Evolutionary conservation across 2,888 invertebrate genomes (phyloP).

Genomic region (Andrena marginata): DNA sequence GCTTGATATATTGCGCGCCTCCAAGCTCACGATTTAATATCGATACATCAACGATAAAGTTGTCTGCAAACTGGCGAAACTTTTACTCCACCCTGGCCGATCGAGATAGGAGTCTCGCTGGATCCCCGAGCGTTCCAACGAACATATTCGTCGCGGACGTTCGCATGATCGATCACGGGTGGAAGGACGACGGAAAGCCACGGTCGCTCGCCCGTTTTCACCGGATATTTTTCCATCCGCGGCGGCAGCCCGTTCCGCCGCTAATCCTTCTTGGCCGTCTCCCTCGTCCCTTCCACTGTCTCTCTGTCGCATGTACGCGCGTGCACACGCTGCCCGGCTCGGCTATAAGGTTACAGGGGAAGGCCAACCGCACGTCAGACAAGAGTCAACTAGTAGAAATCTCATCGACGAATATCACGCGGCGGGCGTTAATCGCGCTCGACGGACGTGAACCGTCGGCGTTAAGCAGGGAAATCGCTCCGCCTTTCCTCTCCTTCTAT

Average conservation of each 20-base stretch:
- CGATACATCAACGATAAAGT: slow-evolving; percentile 17
- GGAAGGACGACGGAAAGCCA: slow-evolving; percentile 29
- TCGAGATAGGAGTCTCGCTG: background rate
- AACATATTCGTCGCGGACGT: slow-evolving; percentile 11
- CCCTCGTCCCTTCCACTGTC: slow-evolving; percentile 1
- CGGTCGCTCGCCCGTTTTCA: slow-evolving; percentile 38
- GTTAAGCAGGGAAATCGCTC: slow-evolving; percentile 59
- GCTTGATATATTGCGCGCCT: background rate
- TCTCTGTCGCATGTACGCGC: slow-evolving; percentile 22
- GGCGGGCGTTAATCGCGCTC: slow-evolving; percentile 74
- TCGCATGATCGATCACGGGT: slow-evolving; percentile 41
- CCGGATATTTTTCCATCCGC: slow-evolving; percentile 4
- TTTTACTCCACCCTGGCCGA: background rate
- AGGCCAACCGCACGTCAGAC: slow-evolving; percentile 70
- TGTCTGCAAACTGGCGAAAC: background rate
- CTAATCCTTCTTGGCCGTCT: slow-evolving; percentile 18
- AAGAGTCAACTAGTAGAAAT: slow-evolving; percentile 74
- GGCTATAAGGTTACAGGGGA: slow-evolving; percentile 71
- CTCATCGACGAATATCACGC: slow-evolving; percentile 75
- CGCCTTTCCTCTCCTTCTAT: slow-evolving; percentile 2
- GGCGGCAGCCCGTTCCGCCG: background rate
- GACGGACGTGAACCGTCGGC: slow-evolving; percentile 48
- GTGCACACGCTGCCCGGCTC: slow-evolving; percentile 36
- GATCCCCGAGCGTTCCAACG: background rate
- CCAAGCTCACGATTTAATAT: background rate